Conservation (phyloP, 2,888 invertebrate genomes). For the Caenorhabditis drosophilae region DNA sequence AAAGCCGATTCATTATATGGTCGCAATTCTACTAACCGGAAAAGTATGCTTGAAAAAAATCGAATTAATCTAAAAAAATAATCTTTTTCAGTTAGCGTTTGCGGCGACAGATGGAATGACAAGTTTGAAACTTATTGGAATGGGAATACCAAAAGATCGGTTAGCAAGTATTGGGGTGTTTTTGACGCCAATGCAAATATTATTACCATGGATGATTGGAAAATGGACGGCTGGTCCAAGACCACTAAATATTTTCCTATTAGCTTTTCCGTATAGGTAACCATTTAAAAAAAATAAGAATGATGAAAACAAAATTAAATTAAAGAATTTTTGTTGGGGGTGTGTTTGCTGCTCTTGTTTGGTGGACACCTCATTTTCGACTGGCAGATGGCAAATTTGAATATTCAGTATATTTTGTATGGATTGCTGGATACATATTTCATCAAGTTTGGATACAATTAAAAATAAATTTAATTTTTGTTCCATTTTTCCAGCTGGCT, state of each 20-base stretch:
- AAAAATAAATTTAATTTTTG: no score
- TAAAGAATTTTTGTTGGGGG: constrained; percentile 83
- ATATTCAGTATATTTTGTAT: constrained; percentile 77
- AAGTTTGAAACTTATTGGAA: constrained; percentile 90
- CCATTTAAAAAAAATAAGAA: neutral
- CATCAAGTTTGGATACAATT: no score
- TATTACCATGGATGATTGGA: constrained; percentile 85
- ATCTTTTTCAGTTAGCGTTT: constrained; percentile 91
- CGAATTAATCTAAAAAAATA: no score
- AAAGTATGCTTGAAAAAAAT: no score
- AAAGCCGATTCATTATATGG: constrained; percentile 81
- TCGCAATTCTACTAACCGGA: constrained; percentile 83
- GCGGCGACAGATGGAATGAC: constrained; percentile 94
- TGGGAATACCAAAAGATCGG: constrained; percentile 92
- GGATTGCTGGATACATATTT: constrained; percentile 82
- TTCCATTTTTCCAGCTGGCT: no score
- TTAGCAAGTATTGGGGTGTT: constrained; percentile 90
- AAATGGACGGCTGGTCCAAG: constrained; percentile 84
- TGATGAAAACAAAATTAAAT: neutral
- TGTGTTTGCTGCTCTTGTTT: constrained; percentile 83
- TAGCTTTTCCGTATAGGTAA: constrained; percentile 79
- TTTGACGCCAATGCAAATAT: constrained; percentile 88
- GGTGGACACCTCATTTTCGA: constrained; percentile 81
- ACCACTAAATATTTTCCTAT: constrained; percentile 86
- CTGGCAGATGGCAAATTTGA: constrained; percentile 72